Conservation (phyloP, 1,140 invertebrate genomes). For the Carposina sasakii region DNA sequence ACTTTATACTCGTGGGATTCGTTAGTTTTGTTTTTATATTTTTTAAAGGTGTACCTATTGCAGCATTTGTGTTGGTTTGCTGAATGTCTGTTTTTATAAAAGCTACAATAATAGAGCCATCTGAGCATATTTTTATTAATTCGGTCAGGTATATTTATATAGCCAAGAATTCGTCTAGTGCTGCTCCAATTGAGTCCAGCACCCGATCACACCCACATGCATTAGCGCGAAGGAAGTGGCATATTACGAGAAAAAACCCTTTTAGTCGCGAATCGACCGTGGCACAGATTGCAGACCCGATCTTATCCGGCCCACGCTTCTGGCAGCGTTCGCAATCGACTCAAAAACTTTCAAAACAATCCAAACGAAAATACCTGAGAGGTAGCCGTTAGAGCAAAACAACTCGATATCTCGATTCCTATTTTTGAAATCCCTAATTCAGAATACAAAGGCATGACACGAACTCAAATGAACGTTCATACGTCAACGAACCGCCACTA, state of each 20-base stretch:
- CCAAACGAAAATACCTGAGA: conserved; percentile 35
- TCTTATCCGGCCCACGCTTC: conserved; percentile 46
- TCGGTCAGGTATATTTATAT: no score
- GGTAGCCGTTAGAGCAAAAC: conserved; percentile 11
- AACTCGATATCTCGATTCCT: background rate
- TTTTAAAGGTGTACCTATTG: no score
- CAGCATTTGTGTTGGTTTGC: no score
- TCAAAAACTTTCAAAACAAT: conserved; percentile 37
- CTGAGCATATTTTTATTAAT: no score
- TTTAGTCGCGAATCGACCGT: conserved; percentile 46
- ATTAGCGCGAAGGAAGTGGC: conserved; percentile 35
- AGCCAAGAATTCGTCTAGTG: no score
- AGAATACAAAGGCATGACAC: conserved; percentile 25
- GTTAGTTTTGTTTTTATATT: no score
- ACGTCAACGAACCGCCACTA: conserved; percentile 45
- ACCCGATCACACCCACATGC: conserved; percentile 32
- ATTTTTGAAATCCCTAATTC: conserved; percentile 7
- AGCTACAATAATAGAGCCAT: no score
- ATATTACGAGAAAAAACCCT: conserved; percentile 42
- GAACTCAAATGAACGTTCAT: conserved; percentile 26
- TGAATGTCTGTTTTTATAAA: no score
- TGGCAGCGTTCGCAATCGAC: conserved; percentile 32
- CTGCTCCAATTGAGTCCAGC: conserved; percentile 29
- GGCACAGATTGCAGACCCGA: conserved; percentile 41
- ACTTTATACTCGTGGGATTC: no score